A percentile compares a stretch with the other conserved stretches of the same genome.
phyloP scores from a whole-genome alignment of 2,113 vertebrate genomes.

The Tiliqua scincoides region DNA sequence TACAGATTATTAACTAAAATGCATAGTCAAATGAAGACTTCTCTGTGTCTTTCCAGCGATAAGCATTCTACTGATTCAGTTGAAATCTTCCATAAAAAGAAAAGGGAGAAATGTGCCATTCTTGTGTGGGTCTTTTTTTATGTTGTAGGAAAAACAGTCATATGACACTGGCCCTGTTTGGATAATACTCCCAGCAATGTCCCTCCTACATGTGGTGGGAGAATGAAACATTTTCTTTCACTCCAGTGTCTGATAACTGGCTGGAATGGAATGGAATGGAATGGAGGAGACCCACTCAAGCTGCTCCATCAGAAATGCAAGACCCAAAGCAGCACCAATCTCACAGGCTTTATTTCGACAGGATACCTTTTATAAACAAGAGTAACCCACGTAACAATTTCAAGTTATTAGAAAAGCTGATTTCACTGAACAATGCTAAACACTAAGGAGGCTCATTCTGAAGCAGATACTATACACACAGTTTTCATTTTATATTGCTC shows the following conservation, averaged over 20 bases:
- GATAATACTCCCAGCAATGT: not conserved
- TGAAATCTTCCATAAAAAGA: not conserved
- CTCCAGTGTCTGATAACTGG: not conserved
- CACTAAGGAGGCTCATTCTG: not conserved
- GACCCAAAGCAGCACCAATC: not conserved
- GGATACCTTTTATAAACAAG: not conserved
- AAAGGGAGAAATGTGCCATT: not conserved
- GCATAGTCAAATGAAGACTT: not conserved
- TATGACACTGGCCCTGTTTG: not conserved
- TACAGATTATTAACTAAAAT: not conserved
- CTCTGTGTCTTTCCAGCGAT: not conserved
- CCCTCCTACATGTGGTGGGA: no score
- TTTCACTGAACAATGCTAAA: not conserved
- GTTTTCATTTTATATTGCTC: not conserved
- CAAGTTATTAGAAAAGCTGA: not conserved
- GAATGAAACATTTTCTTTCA: not conserved
- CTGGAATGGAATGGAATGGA: no score
- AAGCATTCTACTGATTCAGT: not conserved
- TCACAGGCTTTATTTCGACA: not conserved
- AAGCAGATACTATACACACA: conserved; percentile 6
- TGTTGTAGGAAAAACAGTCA: not conserved
- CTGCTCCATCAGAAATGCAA: not conserved
- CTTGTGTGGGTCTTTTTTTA: not conserved
- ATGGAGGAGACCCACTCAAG: not conserved
- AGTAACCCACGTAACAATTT: not conserved